Base-by-base conservation (phyloP, 2,888 invertebrate species). In the Archips crataeganus region DNA sequence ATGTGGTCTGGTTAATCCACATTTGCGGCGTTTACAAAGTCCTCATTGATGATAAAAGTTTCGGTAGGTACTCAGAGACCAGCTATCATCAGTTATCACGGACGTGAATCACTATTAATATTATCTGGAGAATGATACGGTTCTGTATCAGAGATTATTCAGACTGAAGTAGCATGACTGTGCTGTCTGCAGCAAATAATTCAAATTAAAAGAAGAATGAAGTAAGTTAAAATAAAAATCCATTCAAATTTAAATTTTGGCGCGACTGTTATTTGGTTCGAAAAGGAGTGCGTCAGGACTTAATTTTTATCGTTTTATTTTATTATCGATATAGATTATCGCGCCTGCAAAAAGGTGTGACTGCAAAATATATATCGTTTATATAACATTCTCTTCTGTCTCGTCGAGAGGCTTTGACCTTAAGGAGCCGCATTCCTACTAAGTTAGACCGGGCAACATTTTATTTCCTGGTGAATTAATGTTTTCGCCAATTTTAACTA, bases 71-170 rank as follows among this genome's bases (percentile, higher is more conserved):
- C 23, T 11, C 36, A 15, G 5, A 15, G 10, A 42, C 69, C 5
- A 6, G 39, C 39, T 64, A 65, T 51, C 65, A 42, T 13, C 3
- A 34, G 15, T 69, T 74, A 74, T 74, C 64, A 70, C n/a, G 45
- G 54, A 70, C 51, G 63, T 64, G 64, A 70, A 74, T 70, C 69
- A 64, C 51, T 42, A 74, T 65, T 65, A 60, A 65, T 65, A 65
- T 60, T 83, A 84, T 84, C 83, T 80, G 34, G 75, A 80, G 79
- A 79, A 69, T 75, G 86, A 84, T 84, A 84, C 78, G 83, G 80
- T 79, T 75, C 79, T 84, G 11, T 85, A 88, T 87, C 86, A 73
- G 76, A n/a, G 77, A 80, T 81, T 82, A 82, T 83, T 82, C 75
- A 80, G 66, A 57, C 76, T 87, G 79, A 81, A 87, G 86, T 85